Evolutionary conservation across 2,888 invertebrate species (phyloP), one percentile per base, ranked within the genome.

Genomic region (Chrysolina americana): DNA sequence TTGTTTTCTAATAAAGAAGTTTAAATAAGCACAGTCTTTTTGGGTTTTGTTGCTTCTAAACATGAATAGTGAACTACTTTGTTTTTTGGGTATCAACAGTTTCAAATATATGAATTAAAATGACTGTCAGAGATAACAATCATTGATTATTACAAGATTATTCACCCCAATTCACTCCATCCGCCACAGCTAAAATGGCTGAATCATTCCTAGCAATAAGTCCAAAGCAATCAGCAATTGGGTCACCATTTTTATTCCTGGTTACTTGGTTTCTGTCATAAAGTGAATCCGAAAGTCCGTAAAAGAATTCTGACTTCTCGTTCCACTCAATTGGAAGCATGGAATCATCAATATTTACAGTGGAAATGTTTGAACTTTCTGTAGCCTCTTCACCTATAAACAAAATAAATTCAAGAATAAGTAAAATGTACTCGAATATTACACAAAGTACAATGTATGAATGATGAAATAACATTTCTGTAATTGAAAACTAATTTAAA

Each of bases 151-250:
- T 21, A 62, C 13, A 47, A 17, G 13, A 47, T 41, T 28, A 78
- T 84, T 85, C 84, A 87, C 96, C 96, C 96, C 96, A 97, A 88
- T 97, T 96, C 2, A 96, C 96, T 28, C 96, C 96, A 89, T 96
- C 96, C 3, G 96, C 96, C 73, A 97, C 90, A 15, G 94, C 94
- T 86, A 96, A 89, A 73, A 96, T 90, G 17, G 94, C 93, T 76
- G 92, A 94, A 88, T 96, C 94, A n/a, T 90, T 90, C 66, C 92
- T 89, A 5, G 92, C 91, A 48, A 92, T 93, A 75, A 96, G 89
- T 0, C 94, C 96, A 88, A 94, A 96, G 81, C 95, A 94, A 88
- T 96, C 96, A 17, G 96, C 96, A 78, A 96, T 94, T 0, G 96
- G 96, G 86, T 94, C 94, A 0, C 96, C 96, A 89, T 92, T 91